Conservation (phyloP, 64 coral and sea anemone genomes). For the Porites australiensis region DNA sequence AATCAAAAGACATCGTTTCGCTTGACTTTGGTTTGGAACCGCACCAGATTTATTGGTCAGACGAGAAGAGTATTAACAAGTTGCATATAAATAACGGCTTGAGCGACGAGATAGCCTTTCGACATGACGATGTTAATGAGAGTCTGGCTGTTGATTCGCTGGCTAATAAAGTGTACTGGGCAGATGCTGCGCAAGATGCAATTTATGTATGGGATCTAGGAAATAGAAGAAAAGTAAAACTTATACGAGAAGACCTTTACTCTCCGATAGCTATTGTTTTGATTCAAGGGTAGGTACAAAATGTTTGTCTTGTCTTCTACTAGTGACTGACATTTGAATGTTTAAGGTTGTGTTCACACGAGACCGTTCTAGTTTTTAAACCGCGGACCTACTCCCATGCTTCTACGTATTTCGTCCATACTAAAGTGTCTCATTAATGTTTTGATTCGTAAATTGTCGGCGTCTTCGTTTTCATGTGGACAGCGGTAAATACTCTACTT, state of each 20-base stretch:
- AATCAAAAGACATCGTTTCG: background rate
- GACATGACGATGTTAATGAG: background rate
- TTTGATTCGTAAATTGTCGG: too few relatives aligned
- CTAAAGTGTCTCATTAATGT: too few relatives aligned
- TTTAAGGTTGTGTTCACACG: too few relatives aligned
- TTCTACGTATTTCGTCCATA: too few relatives aligned
- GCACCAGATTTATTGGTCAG: background rate
- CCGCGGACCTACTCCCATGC: too few relatives aligned
- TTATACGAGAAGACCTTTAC: background rate
- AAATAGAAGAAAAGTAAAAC: background rate
- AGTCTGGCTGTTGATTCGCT: background rate
- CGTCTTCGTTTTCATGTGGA: too few relatives aligned
- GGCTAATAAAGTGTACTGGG: background rate
- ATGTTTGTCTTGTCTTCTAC: background rate
- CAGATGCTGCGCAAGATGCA: background rate
- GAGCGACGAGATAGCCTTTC: background rate
- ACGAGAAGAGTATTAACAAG: background rate
- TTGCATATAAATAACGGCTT: background rate
- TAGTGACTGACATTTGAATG: too few relatives aligned
- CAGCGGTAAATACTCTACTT: too few relatives aligned
- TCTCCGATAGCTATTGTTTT: conserved; percentile 1
- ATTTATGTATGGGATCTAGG: background rate
- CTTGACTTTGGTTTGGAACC: background rate
- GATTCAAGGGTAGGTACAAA: background rate
- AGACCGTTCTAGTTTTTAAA: too few relatives aligned